Evolutionary conservation across 1,140 invertebrate genomes (phyloP).

Genomic region (Holotrichia oblita): DNA sequence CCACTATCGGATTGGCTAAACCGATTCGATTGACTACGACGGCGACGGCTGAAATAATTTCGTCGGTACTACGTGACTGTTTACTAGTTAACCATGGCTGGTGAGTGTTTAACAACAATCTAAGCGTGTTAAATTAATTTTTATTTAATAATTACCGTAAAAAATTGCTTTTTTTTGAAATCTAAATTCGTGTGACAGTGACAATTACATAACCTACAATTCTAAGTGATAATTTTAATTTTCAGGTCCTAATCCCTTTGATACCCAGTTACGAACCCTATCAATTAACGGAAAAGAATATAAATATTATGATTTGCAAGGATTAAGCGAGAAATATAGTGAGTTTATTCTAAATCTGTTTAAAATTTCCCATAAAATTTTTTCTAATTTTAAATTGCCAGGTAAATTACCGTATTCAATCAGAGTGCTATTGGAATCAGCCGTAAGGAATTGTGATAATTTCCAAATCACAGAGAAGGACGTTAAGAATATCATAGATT

Average conservation of each 20-base stretch:
- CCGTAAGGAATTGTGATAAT: constrained; percentile 95
- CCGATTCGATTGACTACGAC: no score
- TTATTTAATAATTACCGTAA: no score
- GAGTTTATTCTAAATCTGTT: constrained; percentile 61
- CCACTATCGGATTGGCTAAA: neutral
- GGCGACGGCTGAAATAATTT: neutral
- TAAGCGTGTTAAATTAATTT: constrained; percentile 43
- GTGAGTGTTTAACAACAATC: constrained; percentile 54
- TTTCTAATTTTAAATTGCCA: constrained; percentile 57
- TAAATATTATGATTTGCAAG: constrained; percentile 79
- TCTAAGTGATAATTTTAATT: constrained; percentile 38
- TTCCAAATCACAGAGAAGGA: constrained; percentile 89
- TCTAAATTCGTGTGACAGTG: no score
- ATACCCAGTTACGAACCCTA: constrained; percentile 73
- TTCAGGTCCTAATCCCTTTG: constrained; percentile 76
- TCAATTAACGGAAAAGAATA: constrained; percentile 72
- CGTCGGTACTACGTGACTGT: constrained; percentile 56
- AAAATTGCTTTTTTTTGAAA: no score
- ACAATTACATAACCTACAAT: constrained; percentile 31
- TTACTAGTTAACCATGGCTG: constrained; percentile 56
- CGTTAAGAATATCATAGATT: constrained; percentile 91
- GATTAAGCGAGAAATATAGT: constrained; percentile 81
- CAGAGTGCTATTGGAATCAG: constrained; percentile 92
- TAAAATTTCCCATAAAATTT: constrained; percentile 41
- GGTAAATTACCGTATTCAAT: constrained; percentile 93